These are phyloP conservation scores for Sesia bembeciformis DNA, from an alignment of 2,888 invertebrate species.

Conservation along the genomic window DNA sequence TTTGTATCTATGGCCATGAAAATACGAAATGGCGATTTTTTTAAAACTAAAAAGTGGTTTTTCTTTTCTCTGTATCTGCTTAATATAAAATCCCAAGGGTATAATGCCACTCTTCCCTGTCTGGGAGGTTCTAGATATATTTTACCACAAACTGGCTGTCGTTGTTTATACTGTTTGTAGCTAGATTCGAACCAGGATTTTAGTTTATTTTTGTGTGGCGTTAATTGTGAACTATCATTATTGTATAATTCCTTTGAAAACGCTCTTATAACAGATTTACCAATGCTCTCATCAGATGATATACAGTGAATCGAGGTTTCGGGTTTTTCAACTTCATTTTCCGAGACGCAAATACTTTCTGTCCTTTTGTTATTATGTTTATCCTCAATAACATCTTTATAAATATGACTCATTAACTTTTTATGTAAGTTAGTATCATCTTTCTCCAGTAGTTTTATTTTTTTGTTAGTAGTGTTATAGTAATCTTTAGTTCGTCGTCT, in stretches of 20 bases:
- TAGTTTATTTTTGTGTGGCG: constrained; percentile 17
- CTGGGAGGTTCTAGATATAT: constrained; percentile 36
- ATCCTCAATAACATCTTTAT: not conserved
- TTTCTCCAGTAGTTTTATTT: constrained; percentile 46
- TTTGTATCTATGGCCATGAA: constrained; percentile 44
- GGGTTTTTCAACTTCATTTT: not conserved
- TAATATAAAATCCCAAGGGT: constrained; percentile 53
- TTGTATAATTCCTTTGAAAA: too few species aligned
- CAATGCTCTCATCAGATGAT: too few species aligned
- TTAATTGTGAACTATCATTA: too few species aligned
- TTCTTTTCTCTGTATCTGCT: constrained; percentile 44
- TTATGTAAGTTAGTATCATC: constrained; percentile 38
- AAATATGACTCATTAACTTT: constrained; percentile 20
- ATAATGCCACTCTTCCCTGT: constrained; percentile 36
- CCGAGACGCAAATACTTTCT: not conserved
- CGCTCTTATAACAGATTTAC: too few species aligned
- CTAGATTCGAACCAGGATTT: constrained; percentile 46
- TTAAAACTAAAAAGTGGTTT: constrained; percentile 48
- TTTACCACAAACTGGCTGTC: constrained; percentile 17
- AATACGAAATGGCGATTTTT: constrained; percentile 39
- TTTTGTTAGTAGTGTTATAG: constrained; percentile 37
- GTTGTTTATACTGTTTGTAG: constrained; percentile 46
- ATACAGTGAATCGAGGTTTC: not conserved
- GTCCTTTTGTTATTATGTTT: not conserved
- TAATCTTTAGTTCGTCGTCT: constrained; percentile 37